Base-by-base conservation (phyloP, 2,797 vertebrate species). In the Vipera ursinii region DNA sequence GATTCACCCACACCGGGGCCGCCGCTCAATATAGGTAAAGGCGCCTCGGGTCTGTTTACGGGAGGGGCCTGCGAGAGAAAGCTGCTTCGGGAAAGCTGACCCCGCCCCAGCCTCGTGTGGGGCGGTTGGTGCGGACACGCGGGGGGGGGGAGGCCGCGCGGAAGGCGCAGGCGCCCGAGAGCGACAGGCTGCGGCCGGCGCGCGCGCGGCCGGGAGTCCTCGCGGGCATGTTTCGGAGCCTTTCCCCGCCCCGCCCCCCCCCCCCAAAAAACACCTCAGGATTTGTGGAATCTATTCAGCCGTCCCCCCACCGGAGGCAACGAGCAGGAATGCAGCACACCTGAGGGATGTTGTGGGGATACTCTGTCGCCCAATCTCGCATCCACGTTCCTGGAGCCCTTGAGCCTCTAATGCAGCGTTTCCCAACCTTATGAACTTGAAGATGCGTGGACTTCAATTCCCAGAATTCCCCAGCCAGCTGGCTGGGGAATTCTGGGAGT, bases 1-100 rank as follows among this genome's bases (percentile, higher is more conserved):
- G 99, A 97, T 99, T 99, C 98, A 98, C 98, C 97, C 99, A 99
- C 94, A 99, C 99, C 95, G 99, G 98, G 97, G 99, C 99, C 96
- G 99, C 99, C 93, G 97, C 97, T 92, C 99, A 99, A 96, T 99
- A 99, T 97, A 99, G 99, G 99, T 99, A 96, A 98, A 91, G 44
- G 93, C 65, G 87, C 82, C 78, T 88, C 38, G 69, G 24, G 24
- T 38, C 3, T 82, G 20, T 12, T 12, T 9, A 38, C 6, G 89
- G 56, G 86, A 63, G 8, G 8, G 26, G 51, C 48, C 10, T 17
- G 65, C 53, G 44, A 20, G n/a, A 32, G 55, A 9, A 20, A 3
- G 60, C 89, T 8, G 17, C 55, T n/a, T 60, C n/a, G 17, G 57
- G 15, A 2, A 9, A 53, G 57, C 73, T 82, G 73, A 48, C 73